These are phyloP conservation scores for Cantharis rufa DNA, from an alignment of 2,888 invertebrate genomes.

Conservation along the genomic window DNA sequence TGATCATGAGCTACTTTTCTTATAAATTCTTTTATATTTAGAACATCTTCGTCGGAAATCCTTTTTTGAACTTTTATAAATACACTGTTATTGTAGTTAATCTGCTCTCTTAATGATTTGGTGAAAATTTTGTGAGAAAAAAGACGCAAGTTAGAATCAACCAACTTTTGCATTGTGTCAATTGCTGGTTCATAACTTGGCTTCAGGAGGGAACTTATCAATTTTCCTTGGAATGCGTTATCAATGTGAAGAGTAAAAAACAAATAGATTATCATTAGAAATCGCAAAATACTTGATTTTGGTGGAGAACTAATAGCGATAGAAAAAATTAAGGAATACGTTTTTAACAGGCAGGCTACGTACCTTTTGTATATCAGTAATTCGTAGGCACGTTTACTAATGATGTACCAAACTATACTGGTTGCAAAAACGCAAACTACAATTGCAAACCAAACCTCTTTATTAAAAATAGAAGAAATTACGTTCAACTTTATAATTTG, in stretches of 20 bases:
- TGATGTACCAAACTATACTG: neutral
- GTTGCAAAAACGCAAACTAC: neutral
- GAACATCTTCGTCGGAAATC: neutral
- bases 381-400: neutral
- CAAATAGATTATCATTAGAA: neutral
- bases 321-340: neutral
- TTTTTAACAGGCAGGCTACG: neutral
- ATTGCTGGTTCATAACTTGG: neutral
- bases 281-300: neutral
- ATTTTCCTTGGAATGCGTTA: neutral
- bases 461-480: neutral
- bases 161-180: slow-evolving; percentile 3
- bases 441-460: neutral
- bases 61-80: neutral
- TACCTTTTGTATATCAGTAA: neutral
- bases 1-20: neutral
- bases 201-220: neutral
- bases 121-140: neutral
- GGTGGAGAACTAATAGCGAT: neutral
- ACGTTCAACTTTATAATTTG: neutral
- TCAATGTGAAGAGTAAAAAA: neutral
- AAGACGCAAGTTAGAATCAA: neutral
- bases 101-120: neutral
- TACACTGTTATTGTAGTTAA: neutral
- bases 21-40: neutral